Conservation (phyloP, 2,113 vertebrate genomes). For the Sinocyclocheilus anophthalmus region DNA sequence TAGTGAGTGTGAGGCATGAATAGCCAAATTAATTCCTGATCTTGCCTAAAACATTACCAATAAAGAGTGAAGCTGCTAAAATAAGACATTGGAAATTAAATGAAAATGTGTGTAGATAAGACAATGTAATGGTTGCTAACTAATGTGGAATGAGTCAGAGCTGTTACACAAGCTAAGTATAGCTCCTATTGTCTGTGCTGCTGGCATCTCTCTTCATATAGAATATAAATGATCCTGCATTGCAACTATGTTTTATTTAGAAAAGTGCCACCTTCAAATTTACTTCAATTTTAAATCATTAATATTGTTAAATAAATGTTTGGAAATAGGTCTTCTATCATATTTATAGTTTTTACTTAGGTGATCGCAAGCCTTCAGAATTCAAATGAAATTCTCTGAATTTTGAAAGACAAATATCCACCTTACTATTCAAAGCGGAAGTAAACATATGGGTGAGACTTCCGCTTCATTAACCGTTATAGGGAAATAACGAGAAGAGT, state of each 20-base stretch:
- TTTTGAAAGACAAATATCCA: not conserved
- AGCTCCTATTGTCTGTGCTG: not conserved
- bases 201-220: not conserved
- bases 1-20: not conserved
- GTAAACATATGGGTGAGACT: too few relatives aligned
- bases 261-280: not conserved
- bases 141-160: constrained; percentile 30
- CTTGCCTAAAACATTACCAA: not conserved
- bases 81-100: constrained; percentile 7
- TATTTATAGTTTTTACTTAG: not conserved
- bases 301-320: not conserved
- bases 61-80: constrained; percentile 3
- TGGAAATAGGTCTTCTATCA: not conserved
- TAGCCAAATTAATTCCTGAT: not conserved
- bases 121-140: constrained; percentile 15
- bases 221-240: constrained; percentile 6
- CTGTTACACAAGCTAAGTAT: not conserved
- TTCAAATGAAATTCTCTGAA: not conserved
- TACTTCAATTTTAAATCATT: not conserved
- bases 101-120: constrained; percentile 2
- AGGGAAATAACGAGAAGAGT: too few relatives aligned
- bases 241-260: not conserved
- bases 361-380: not conserved
- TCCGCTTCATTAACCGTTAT: too few relatives aligned
- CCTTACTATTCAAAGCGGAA: too few relatives aligned